These are phyloP conservation scores for Heliconius cydno DNA, from an alignment of 2,888 invertebrate genomes.

Conservation along the genomic window DNA sequence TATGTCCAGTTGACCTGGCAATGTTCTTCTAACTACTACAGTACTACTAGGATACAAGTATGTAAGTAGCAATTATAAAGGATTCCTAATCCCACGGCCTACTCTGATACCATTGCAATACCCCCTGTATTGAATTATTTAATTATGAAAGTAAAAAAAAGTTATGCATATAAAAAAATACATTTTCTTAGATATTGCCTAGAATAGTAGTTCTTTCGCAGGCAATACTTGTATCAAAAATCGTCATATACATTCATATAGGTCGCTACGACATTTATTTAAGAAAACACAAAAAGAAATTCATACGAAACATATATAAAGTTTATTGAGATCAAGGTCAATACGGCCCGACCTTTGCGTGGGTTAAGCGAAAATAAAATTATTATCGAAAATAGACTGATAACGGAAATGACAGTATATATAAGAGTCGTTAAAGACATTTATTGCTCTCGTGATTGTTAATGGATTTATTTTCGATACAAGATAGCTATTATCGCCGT, in stretches of 20 bases:
- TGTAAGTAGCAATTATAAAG: too few relatives aligned
- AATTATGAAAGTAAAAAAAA: too few relatives aligned
- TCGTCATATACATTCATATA: background rate
- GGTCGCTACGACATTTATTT: background rate
- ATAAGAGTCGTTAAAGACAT: conserved; percentile 27
- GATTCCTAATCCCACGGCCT: too few relatives aligned
- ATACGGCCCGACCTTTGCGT: conserved; percentile 31
- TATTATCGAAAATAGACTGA: conserved; percentile 21
- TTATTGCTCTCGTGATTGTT: conserved; percentile 32
- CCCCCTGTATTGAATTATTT: too few relatives aligned
- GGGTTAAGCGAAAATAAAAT: conserved; percentile 33
- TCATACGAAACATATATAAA: conserved; percentile 13
- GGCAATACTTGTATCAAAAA: background rate
- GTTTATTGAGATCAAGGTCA: conserved; percentile 40
- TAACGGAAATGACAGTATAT: conserved; percentile 15
- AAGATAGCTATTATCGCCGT: background rate
- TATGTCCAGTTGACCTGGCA: background rate
- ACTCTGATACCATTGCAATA: too few relatives aligned
- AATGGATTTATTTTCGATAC: conserved; percentile 23
- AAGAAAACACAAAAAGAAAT: background rate
- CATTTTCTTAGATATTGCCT: background rate
- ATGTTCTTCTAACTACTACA: background rate
- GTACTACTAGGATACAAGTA: background rate
- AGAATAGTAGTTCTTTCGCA: background rate
- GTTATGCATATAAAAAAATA: too few relatives aligned